Conservation (phyloP, 1,140 invertebrate species). For the Sminthurides bifidus region DNA sequence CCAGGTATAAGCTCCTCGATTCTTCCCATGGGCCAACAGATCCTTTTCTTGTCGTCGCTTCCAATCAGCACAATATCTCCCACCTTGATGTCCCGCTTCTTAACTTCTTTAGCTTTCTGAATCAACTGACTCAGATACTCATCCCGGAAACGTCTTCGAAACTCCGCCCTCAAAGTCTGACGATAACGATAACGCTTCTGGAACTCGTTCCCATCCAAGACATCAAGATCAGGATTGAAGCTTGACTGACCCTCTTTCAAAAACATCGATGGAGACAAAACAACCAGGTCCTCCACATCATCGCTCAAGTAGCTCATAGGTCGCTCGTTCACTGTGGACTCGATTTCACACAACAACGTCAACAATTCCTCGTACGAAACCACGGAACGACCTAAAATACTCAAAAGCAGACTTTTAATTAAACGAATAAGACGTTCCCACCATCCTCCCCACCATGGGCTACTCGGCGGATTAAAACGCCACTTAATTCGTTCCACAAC, state of each 20-base stretch:
- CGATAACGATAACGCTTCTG: background rate
- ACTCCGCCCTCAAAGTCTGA: background rate
- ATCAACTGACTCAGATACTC: too few relatives aligned
- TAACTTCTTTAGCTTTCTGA: too few relatives aligned
- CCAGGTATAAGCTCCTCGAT: too few relatives aligned
- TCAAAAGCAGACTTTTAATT: slow-evolving; percentile 33
- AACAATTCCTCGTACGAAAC: slow-evolving; percentile 33
- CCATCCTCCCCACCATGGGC: slow-evolving; percentile 39
- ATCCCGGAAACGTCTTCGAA: background rate
- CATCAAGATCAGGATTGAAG: slow-evolving; percentile 7
- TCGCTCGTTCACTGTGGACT: slow-evolving; percentile 34
- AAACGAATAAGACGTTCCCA: slow-evolving; percentile 38
- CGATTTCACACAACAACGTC: slow-evolving; percentile 34
- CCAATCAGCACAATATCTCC: too few relatives aligned
- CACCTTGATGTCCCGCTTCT: too few relatives aligned
- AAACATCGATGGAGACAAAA: slow-evolving; percentile 31
- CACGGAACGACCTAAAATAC: slow-evolving; percentile 31
- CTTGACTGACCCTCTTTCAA: slow-evolving; percentile 6
- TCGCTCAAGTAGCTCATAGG: slow-evolving; percentile 35
- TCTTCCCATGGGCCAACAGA: too few relatives aligned
- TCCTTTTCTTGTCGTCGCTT: too few relatives aligned
- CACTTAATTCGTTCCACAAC: slow-evolving; percentile 32
- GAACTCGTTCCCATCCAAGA: background rate
- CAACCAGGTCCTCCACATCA: slow-evolving; percentile 31
- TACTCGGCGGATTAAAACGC: slow-evolving; percentile 35